Evolutionary conservation across 2,888 invertebrate species (phyloP).

Genomic region (Pimpla rufipes): DNA sequence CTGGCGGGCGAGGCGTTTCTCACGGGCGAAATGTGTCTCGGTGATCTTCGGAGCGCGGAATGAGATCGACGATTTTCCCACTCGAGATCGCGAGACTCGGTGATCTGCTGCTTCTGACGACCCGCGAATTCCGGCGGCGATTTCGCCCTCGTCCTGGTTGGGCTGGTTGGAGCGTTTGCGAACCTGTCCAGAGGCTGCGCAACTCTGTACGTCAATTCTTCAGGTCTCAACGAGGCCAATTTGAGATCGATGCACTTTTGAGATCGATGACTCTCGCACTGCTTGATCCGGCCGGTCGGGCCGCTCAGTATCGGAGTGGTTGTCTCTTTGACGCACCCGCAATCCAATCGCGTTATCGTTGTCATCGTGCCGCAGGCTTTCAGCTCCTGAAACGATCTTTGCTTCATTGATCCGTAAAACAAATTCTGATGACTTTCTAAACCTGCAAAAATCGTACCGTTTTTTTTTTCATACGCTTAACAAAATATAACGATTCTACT

Average conservation of each 20-base stretch:
- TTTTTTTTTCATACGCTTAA: too few species aligned
- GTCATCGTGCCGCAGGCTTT: conserved; percentile 79
- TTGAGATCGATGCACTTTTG: conserved; percentile 71
- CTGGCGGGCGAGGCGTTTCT: conserved; percentile 59
- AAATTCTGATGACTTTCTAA: not conserved
- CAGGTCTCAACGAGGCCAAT: conserved; percentile 67
- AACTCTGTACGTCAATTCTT: conserved; percentile 67
- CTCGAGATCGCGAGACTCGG: conserved; percentile 52
- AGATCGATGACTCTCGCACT: conserved; percentile 71
- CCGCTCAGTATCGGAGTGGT: conserved; percentile 77
- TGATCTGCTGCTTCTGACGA: not conserved
- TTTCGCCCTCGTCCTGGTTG: conserved; percentile 53
- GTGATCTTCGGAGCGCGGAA: conserved; percentile 31
- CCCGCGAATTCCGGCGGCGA: conserved; percentile 1
- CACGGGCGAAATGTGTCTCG: conserved; percentile 50
- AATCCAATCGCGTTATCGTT: conserved; percentile 76
- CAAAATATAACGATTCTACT: too few species aligned
- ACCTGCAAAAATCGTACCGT: not conserved
- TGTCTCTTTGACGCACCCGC: conserved; percentile 77
- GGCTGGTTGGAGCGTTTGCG: conserved; percentile 31
- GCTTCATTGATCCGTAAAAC: not conserved
- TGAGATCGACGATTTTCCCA: conserved; percentile 46
- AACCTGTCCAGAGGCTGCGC: conserved; percentile 36
- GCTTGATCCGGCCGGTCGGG: conserved; percentile 70
- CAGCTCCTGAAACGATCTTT: conserved; percentile 72